Conservation (phyloP, 2,797 vertebrate species). For the Hoplostethus atlanticus region DNA sequence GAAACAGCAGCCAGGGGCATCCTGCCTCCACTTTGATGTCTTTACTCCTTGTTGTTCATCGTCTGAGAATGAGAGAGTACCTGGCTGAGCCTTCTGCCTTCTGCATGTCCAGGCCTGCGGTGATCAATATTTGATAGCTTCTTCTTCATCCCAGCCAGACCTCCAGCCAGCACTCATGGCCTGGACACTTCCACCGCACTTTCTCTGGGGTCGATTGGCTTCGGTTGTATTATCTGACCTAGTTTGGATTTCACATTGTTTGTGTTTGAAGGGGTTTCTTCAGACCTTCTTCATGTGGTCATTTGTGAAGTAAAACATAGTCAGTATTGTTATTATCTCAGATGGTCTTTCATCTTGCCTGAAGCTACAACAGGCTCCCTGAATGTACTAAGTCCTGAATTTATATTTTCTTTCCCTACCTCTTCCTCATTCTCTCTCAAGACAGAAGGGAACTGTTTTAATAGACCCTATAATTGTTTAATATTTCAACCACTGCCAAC, state of each 20-base stretch:
- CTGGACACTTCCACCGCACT: not conserved
- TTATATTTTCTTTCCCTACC: not conserved
- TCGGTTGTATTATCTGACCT: constrained; percentile 33
- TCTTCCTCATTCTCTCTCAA: constrained; percentile 3
- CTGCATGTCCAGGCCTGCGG: constrained; percentile 18
- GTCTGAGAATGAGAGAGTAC: constrained; percentile 31
- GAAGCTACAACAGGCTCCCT: constrained; percentile 17
- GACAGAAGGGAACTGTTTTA: not conserved
- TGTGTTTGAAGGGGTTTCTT: constrained; percentile 22
- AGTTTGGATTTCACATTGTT: constrained; percentile 28
- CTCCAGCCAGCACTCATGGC: constrained; percentile 30
- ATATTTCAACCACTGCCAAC: not conserved
- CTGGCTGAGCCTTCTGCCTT: constrained; percentile 29
- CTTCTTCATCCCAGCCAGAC: constrained; percentile 33
- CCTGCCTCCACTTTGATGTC: constrained; percentile 36
- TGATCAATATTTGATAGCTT: constrained; percentile 62
- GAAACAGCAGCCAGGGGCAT: constrained; percentile 34
- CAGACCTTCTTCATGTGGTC: constrained; percentile 44
- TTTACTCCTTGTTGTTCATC: constrained; percentile 47
- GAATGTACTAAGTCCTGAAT: not conserved
- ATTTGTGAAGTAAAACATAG: constrained; percentile 21
- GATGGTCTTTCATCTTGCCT: constrained; percentile 25
- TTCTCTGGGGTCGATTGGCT: constrained; percentile 12
- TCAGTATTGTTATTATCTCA: constrained; percentile 14
- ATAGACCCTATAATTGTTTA: constrained; percentile 1